Evolutionary conservation across 1,140 invertebrate species (phyloP).

Genomic region (Zaprionus tsacasi): DNA sequence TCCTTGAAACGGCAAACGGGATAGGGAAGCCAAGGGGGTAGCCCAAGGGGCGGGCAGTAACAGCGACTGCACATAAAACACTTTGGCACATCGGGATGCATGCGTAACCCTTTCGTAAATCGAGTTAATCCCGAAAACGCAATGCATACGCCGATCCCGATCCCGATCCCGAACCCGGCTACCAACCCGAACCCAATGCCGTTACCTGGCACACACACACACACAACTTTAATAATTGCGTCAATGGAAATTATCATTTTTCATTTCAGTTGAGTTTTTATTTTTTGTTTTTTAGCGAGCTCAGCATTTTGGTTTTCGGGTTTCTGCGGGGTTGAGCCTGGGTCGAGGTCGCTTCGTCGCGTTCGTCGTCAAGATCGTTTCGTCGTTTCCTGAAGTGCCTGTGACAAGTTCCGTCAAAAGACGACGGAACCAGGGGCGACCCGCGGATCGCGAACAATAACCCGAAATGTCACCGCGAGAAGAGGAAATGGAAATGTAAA

Average conservation of each 20-base stretch:
- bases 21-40: constrained; percentile 28
- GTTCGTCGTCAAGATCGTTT: constrained; percentile 24
- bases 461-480: constrained; percentile 64
- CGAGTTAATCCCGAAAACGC: constrained; percentile 70
- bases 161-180: not conserved
- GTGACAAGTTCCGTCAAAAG: constrained; percentile 58
- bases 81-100: constrained; percentile 49
- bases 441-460: constrained; percentile 50
- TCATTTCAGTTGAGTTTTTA: constrained; percentile 52
- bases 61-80: constrained; percentile 46
- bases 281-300: constrained; percentile 13
- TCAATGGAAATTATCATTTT: constrained; percentile 75
- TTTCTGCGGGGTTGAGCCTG: constrained; percentile 37
- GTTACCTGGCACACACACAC: constrained; percentile 36
- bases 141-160: constrained; percentile 34
- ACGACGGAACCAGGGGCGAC: constrained; percentile 41
- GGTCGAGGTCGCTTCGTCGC: constrained; percentile 36
- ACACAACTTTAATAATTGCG: constrained; percentile 46
- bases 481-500: constrained; percentile 28
- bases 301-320: constrained; percentile 48
- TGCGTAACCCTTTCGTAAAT: constrained; percentile 76
- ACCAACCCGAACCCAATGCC: constrained; percentile 1
- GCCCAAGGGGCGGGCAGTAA: not conserved
- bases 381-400: constrained; percentile 60
- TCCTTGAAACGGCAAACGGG: constrained; percentile 24